Evolutionary conservation across 2,113 vertebrate species (phyloP).

Genomic region (Megatriorchis doriae): DNA sequence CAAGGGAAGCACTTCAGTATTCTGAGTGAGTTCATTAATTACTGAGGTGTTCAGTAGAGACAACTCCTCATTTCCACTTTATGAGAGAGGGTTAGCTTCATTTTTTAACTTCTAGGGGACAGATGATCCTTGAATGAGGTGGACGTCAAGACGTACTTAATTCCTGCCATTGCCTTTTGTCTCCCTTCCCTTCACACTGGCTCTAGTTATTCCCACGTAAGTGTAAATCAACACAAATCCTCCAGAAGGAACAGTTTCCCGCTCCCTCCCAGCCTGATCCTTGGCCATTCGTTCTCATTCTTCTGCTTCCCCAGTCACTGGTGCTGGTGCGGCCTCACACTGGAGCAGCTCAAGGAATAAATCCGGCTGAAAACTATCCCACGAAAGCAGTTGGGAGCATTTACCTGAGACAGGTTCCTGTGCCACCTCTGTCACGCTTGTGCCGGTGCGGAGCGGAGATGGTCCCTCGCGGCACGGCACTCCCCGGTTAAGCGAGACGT

Average conservation of each 20-base stretch:
- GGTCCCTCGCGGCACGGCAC: not conserved
- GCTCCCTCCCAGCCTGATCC: not conserved
- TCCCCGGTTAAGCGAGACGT: rapidly evolving
- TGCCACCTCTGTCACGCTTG: not conserved
- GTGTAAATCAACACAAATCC: not conserved
- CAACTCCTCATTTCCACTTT: not conserved
- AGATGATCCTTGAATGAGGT: not conserved
- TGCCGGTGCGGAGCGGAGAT: not conserved
- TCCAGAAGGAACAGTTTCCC: not conserved
- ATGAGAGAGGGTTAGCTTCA: not conserved
- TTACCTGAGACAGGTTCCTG: not conserved
- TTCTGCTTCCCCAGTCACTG: not conserved
- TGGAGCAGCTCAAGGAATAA: not conserved
- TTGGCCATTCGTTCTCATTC: not conserved
- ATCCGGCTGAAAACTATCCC: not conserved
- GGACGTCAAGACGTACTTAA: not conserved
- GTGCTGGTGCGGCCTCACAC: not conserved
- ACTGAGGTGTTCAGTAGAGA: not conserved
- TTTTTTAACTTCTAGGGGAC: not conserved
- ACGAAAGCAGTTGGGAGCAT: not conserved
- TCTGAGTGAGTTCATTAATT: not conserved
- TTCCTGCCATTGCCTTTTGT: not conserved
- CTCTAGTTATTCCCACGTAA: not conserved
- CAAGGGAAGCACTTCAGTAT: not conserved
- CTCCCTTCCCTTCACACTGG: not conserved